Percentiles rank a stretch among this genome's conserved stretches.
These are phyloP conservation scores for Rhabdophis nuchalis DNA, from an alignment of 2,797 vertebrate species.

Conservation along the genomic window DNA sequence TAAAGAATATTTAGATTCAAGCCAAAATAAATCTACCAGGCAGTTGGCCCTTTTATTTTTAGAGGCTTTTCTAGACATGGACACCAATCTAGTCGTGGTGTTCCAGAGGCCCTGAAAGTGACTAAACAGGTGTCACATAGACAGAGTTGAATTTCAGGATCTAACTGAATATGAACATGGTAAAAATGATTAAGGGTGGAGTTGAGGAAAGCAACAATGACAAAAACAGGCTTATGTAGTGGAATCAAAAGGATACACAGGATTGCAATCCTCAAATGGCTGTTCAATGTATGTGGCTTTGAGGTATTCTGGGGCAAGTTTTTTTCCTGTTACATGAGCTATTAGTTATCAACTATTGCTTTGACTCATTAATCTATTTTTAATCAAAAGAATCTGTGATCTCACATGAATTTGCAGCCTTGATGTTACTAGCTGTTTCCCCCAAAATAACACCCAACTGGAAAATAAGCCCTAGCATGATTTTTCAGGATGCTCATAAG, in stretches of 20 bases:
- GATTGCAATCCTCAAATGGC: background rate
- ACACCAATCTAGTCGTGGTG: background rate
- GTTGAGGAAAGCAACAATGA: background rate
- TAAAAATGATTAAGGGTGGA: background rate
- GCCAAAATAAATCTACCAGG: constrained; percentile 7
- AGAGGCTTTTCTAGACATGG: background rate
- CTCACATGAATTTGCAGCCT: background rate
- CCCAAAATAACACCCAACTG: no score
- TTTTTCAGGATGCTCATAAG: no score
- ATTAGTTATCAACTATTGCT: no score
- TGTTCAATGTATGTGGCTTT: background rate
- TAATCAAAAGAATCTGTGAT: background rate
- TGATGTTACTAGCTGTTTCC: background rate
- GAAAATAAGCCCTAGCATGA: no score
- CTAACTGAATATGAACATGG: background rate
- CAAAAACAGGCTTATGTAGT: background rate
- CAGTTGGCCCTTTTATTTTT: background rate
- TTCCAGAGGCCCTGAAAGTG: background rate
- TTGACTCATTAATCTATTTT: background rate
- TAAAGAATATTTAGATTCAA: background rate
- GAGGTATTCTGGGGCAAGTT: background rate
- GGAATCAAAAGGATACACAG: background rate
- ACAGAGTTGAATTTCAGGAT: background rate
- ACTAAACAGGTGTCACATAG: background rate
- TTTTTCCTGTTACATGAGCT: background rate